Conservation (phyloP, 2,888 invertebrate genomes). For the Stenodema calcarata region DNA sequence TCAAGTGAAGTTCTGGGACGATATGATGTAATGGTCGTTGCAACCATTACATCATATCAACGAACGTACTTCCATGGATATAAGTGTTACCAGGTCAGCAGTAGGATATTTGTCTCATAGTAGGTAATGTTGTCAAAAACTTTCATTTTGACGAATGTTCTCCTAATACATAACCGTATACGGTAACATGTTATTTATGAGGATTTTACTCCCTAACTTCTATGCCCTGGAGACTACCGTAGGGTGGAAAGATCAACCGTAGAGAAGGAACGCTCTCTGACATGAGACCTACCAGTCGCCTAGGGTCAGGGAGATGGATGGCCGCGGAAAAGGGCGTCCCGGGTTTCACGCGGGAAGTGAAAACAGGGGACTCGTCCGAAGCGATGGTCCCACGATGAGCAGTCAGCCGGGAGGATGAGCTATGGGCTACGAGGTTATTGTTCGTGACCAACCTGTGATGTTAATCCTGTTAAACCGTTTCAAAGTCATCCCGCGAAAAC, state of each 20-base stretch:
- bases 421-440: background rate
- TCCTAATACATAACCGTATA: background rate
- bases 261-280: background rate
- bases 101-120: too few relatives aligned
- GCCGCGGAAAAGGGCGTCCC: background rate
- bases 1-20: too few relatives aligned
- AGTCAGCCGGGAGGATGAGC: slow-evolving; percentile 7
- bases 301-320: background rate
- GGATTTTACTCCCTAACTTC: background rate
- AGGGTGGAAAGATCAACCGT: background rate
- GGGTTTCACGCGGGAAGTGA: background rate
- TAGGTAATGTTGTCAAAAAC: too few relatives aligned
- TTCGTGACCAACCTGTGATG: slow-evolving; percentile 13
- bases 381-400: background rate
- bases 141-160: too few relatives aligned
- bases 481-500: background rate
- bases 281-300: background rate
- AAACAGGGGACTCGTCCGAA: background rate
- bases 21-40: too few relatives aligned
- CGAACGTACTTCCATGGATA: too few relatives aligned
- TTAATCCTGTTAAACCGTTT: background rate
- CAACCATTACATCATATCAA: too few relatives aligned
- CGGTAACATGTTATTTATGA: background rate
- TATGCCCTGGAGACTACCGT: background rate
- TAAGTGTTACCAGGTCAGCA: too few relatives aligned